A percentile compares a stretch with the other conserved stretches of the same genome.
These are phyloP conservation scores for Enteromius paludinosus DNA, from an alignment of 2,797 vertebrate genomes.

Conservation along the genomic window DNA sequence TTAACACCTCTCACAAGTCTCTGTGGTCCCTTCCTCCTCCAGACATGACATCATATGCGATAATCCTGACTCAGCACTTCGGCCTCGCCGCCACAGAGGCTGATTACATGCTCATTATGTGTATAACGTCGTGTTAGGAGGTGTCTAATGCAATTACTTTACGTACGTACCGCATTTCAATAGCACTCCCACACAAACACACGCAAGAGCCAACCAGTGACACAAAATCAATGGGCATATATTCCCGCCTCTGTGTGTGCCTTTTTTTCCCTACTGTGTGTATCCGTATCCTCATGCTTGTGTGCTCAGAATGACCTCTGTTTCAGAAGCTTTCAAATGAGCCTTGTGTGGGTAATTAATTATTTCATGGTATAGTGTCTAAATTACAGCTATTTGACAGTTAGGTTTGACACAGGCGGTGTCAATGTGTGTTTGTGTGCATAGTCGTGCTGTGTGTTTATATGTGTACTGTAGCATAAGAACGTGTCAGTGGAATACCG, in stretches of 20 bases:
- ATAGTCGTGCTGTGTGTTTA: conserved; percentile 19
- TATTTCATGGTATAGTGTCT: conserved; percentile 51
- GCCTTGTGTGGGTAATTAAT: conserved; percentile 56
- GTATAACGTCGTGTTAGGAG: conserved; percentile 59
- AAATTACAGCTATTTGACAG: conserved; percentile 45
- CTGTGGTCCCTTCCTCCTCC: conserved; percentile 31
- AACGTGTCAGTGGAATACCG: conserved; percentile 11
- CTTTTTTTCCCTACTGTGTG: conserved; percentile 14
- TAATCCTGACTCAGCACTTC: conserved; percentile 58
- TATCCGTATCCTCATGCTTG: conserved; percentile 41
- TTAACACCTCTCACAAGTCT: conserved; percentile 21
- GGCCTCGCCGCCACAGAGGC: conserved; percentile 21
- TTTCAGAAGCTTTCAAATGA: conserved; percentile 53
- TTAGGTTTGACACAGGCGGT: conserved; percentile 11
- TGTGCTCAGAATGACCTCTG: conserved; percentile 44
- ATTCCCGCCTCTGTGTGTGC: conserved; percentile 23
- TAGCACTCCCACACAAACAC: conserved; percentile 52
- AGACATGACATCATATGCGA: conserved; percentile 52
- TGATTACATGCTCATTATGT: conserved; percentile 63
- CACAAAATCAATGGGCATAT: conserved; percentile 59
- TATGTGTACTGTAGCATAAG: conserved; percentile 32
- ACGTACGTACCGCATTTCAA: conserved; percentile 55
- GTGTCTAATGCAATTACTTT: conserved; percentile 63
- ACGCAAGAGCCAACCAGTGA: conserved; percentile 45
- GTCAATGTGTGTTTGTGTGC: conserved; percentile 16